These are phyloP conservation scores for Mormyrus proboscirostris DNA, from an alignment of 2,797 vertebrate species.

Conservation along the genomic window DNA sequence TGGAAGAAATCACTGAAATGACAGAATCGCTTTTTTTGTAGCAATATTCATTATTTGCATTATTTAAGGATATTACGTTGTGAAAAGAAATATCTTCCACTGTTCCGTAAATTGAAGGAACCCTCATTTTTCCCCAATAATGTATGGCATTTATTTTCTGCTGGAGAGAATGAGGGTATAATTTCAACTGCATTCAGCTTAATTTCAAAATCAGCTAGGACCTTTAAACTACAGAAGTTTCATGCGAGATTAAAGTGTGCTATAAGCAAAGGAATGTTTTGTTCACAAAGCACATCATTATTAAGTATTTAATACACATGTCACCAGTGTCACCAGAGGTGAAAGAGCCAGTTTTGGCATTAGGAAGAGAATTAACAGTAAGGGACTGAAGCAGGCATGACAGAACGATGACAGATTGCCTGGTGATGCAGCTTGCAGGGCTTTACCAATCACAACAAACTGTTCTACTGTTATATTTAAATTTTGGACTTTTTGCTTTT, in stretches of 20 bases:
- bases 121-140: neutral
- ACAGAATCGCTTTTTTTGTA: neutral
- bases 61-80: neutral
- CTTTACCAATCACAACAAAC: constrained; percentile 42
- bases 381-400: constrained; percentile 47
- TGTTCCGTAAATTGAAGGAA: neutral
- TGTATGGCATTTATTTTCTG: neutral
- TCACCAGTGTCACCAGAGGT: constrained; percentile 56
- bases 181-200: neutral
- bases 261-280: neutral
- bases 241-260: neutral
- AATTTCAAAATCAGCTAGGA: neutral
- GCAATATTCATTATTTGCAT: neutral
- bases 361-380: constrained; percentile 56
- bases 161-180: neutral
- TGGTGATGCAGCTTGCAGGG: constrained; percentile 24
- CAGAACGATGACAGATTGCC: constrained; percentile 25
- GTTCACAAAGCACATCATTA: neutral
- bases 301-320: constrained; percentile 61
- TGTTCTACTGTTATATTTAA: neutral
- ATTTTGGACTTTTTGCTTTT: constrained; percentile 1
- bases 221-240: neutral
- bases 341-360: constrained; percentile 61
- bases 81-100: neutral
- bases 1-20: neutral